Base-by-base conservation (phyloP, 2,797 vertebrate genomes). In the Natrix natrix region DNA sequence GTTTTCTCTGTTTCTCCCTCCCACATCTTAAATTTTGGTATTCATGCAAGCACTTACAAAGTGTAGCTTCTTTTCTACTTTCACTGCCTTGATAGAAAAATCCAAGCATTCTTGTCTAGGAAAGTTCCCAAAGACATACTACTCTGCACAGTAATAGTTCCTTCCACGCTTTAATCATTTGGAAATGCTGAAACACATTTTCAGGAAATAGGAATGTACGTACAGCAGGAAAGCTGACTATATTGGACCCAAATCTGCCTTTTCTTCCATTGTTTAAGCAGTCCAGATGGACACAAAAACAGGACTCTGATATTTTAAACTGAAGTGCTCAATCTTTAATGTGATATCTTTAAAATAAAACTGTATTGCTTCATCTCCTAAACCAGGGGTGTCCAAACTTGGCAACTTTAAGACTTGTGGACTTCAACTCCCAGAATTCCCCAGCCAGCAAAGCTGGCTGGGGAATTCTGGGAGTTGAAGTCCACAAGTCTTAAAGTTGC, bases 151-250 rank as follows among this genome's bases (percentile, higher is more conserved):
- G 93, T 92, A 94, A 95, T 95, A 94, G 97, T 83, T 59, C 86
- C 32, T 61, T 54, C 89, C 63, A 20, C 22, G 22, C 94, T 48
- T 95, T 94, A 93, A 96, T 94, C 92, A 95, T 95, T 97, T 96
- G 95, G 94, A 96, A 97, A 96, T 95, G 37, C 20, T 83, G 4
- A 24, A 95, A 95, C 94, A 93, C 92, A 95, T 95, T 93, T 93
- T 97, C 96, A 97, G 96, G 96, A 97, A 95, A 96, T 96, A 95
- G 96, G 90, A 93, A 93, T 94, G 94, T 83, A 78, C 88, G 20
- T 78, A 1, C 94, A 57, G 93, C 88, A 90, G 94, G 94, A 95
- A 91, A 95, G 93, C 92, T 93, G 90, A 95, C 32, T 93, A 94
- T 78, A 43, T 55, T 90, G 78, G 63, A 89, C 78, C 91, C 54